A percentile compares a stretch with the other conserved stretches of the same genome.
phyloP scores from a whole-genome alignment of 2,888 invertebrate genomes.

The Glyphotaelius pellucidus region DNA sequence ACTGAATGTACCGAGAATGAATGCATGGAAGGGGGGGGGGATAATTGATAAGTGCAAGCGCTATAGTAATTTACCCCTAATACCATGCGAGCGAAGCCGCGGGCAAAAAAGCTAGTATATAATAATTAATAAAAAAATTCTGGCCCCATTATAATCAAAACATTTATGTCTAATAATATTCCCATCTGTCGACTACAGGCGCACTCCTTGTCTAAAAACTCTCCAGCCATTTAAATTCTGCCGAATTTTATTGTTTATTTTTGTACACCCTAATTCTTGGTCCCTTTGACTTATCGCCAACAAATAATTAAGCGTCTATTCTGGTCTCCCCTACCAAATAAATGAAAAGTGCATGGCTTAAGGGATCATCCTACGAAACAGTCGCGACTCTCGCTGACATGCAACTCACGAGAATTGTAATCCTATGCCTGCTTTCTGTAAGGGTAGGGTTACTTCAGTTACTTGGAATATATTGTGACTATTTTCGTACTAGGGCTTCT shows the following conservation, averaged over 20 bases:
- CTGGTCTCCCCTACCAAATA: slow-evolving; percentile 6
- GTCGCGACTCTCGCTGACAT: not conserved
- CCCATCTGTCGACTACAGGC: not conserved
- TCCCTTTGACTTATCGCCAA: not conserved
- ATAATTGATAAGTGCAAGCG: too few relatives aligned
- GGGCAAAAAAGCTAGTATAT: too few relatives aligned
- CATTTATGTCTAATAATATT: too few relatives aligned
- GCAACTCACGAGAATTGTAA: slow-evolving; percentile 6
- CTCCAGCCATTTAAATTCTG: not conserved
- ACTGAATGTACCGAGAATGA: too few relatives aligned
- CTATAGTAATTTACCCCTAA: too few relatives aligned
- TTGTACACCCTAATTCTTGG: not conserved
- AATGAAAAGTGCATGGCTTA: not conserved
- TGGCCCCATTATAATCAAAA: too few relatives aligned
- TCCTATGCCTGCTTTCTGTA: not conserved
- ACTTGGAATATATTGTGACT: slow-evolving; percentile 3
- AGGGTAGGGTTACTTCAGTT: slow-evolving; percentile 12
- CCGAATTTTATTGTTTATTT: not conserved
- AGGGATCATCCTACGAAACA: not conserved
- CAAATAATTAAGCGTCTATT: not conserved
- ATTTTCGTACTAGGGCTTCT: slow-evolving; percentile 34
- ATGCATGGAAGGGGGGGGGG: too few relatives aligned
- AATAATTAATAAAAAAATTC: too few relatives aligned
- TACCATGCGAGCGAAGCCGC: too few relatives aligned
- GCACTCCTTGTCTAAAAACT: not conserved